phyloP scores from a whole-genome alignment of 2,888 invertebrate genomes.

The Amorpha juglandis region DNA sequence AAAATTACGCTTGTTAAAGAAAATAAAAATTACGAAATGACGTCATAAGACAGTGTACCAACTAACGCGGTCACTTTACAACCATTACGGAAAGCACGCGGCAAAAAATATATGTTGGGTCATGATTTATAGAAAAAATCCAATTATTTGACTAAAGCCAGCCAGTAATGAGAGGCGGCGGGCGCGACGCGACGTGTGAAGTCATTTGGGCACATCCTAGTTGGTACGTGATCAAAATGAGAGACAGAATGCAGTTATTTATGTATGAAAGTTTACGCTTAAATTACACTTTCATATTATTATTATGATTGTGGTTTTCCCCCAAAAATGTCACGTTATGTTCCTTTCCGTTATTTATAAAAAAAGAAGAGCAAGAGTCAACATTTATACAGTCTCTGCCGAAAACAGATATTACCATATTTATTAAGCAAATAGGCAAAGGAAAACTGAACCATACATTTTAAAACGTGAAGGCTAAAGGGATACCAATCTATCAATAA shows the following conservation, averaged over 20 bases:
- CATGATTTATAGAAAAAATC: constrained; percentile 44
- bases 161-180: constrained; percentile 32
- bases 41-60: constrained; percentile 2
- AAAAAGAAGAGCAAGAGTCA: too few species aligned
- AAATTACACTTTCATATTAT: constrained; percentile 5
- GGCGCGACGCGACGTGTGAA: constrained; percentile 33
- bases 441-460: background rate
- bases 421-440: constrained; percentile 1
- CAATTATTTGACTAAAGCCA: constrained; percentile 41
- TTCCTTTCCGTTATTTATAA: background rate
- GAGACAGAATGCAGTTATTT: constrained; percentile 1
- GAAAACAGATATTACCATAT: background rate
- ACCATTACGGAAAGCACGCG: constrained; percentile 15
- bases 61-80: constrained; percentile 28
- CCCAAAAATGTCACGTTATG: background rate
- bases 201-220: constrained; percentile 39
- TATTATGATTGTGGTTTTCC: background rate
- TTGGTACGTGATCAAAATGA: constrained; percentile 31
- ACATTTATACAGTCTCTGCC: too few species aligned
- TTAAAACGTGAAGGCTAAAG: background rate
- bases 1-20: background rate
- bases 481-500: background rate
- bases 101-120: constrained; percentile 36
- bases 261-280: constrained; percentile 1
- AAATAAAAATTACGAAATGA: background rate